Evolutionary conservation across 2,113 vertebrate genomes (phyloP).

Genomic region (Rafetus swinhoei): DNA sequence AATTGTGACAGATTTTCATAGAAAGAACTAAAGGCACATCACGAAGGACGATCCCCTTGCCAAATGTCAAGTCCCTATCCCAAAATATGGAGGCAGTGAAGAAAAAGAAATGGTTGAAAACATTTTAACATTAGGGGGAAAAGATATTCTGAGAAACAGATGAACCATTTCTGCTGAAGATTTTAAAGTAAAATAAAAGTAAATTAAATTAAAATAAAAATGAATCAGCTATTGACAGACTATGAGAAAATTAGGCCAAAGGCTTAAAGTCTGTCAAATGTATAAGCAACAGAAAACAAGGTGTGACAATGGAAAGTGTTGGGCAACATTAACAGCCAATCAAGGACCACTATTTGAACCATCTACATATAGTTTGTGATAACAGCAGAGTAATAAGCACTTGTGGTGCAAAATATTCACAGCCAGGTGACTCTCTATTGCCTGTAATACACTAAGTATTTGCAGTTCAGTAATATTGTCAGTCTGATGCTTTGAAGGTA

Average conservation of each 20-base stretch:
- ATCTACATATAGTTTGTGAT: background rate
- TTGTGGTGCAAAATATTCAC: background rate
- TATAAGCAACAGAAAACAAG: background rate
- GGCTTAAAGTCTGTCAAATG: background rate
- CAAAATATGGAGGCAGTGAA: background rate
- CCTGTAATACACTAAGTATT: background rate
- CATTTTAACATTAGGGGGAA: background rate
- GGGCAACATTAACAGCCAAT: background rate
- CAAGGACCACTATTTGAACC: background rate
- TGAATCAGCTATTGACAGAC: background rate
- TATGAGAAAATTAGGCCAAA: background rate
- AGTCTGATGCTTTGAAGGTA: background rate
- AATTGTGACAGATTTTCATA: background rate
- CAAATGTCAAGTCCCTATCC: background rate
- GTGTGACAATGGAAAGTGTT: background rate
- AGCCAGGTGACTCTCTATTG: background rate
- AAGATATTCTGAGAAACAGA: background rate
- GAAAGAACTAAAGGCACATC: background rate
- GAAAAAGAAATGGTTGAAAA: background rate
- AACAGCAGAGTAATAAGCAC: background rate
- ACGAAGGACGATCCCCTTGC: background rate
- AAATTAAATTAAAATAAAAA: background rate
- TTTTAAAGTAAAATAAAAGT: background rate
- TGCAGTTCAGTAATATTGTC: background rate
- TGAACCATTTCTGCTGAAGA: background rate